These are phyloP conservation scores for Argyra leucocephala DNA, from an alignment of 2,888 invertebrate species.

Conservation along the genomic window DNA sequence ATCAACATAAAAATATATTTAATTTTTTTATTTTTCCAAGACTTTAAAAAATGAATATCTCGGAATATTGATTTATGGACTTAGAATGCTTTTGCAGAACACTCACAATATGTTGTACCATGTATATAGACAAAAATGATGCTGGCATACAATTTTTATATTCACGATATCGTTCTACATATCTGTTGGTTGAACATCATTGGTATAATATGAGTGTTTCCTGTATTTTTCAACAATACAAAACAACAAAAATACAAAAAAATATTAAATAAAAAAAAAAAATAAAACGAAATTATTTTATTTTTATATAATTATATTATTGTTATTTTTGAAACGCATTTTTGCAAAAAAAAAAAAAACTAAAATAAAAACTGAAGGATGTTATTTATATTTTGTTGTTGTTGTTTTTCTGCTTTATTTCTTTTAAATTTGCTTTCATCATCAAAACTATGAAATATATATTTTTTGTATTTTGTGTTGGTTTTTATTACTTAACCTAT, in stretches of 20 bases:
- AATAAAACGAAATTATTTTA: not conserved
- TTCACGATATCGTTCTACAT: not conserved
- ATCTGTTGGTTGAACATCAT: not conserved
- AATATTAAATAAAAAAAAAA: not conserved
- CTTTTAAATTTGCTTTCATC: too few species aligned
- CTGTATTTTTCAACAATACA: not conserved
- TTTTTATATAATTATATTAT: not conserved
- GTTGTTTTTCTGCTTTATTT: too few species aligned
- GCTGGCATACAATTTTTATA: not conserved
- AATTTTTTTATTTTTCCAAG: too few species aligned
- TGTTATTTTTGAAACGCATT: conserved; percentile 3
- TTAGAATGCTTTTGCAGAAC: too few species aligned
- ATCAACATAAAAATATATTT: too few species aligned
- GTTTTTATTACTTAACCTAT: too few species aligned
- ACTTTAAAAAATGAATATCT: too few species aligned
- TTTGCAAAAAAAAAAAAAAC: not conserved
- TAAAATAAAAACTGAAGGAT: not conserved
- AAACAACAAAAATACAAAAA: not conserved
- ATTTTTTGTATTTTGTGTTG: too few species aligned
- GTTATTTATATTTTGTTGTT: too few species aligned
- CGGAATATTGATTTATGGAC: too few species aligned
- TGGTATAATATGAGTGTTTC: not conserved
- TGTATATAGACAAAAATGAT: not conserved
- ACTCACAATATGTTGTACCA: too few species aligned
- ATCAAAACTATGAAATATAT: too few species aligned